Conservation (phyloP, 2,113 vertebrate species). For the Terrapene triunguis region DNA sequence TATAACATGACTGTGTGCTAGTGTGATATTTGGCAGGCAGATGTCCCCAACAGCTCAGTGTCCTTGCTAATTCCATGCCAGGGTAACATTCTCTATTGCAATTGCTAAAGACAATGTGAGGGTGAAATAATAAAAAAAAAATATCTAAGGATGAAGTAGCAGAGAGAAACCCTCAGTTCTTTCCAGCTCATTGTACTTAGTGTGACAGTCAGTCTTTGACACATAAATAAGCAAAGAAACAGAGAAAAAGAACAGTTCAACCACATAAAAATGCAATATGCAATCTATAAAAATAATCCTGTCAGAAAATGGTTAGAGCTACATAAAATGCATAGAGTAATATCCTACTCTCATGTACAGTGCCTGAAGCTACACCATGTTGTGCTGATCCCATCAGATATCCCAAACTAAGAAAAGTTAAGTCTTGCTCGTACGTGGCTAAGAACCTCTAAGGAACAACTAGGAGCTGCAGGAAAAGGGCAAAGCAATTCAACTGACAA, state of each 20-base stretch:
- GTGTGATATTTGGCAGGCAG: neutral
- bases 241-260: neutral
- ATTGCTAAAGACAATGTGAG: neutral
- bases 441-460: neutral
- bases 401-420: neutral
- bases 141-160: neutral
- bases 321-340: neutral
- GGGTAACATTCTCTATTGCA: neutral
- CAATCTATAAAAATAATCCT: neutral
- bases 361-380: neutral
- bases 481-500: neutral
- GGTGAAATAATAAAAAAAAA: neutral
- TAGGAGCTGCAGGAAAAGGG: neutral
- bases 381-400: neutral
- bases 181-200: neutral
- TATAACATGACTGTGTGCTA: neutral
- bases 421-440: neutral
- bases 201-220: neutral
- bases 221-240: neutral
- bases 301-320: neutral
- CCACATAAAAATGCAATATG: neutral
- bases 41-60: neutral
- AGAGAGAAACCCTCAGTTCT: neutral
- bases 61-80: neutral
- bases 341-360: neutral